Evolutionary conservation across 2,797 vertebrate genomes (phyloP).

Genomic region (Mus spretus): DNA sequence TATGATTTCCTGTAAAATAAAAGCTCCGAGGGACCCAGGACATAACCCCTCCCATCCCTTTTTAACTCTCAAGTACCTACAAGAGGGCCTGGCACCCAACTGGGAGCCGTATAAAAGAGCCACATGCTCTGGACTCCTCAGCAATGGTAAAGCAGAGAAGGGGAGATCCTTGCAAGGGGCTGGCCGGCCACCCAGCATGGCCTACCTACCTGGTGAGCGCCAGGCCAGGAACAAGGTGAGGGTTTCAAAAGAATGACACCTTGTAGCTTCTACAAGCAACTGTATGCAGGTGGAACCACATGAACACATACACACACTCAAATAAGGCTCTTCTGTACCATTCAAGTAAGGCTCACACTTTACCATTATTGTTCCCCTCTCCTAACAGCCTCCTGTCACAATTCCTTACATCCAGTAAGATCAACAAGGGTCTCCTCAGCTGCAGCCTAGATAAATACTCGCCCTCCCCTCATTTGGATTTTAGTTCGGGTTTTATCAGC

Average conservation of each 20-base stretch:
- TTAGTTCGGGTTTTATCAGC: not conserved
- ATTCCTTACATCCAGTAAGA: not conserved
- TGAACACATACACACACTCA: not conserved
- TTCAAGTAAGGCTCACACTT: slow-evolving; percentile 1
- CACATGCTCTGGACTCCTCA: not conserved
- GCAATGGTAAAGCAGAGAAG: not conserved
- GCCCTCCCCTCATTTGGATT: not conserved
- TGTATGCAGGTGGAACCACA: not conserved
- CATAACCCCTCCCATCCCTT: not conserved
- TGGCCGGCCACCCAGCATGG: not conserved
- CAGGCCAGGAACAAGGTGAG: not conserved
- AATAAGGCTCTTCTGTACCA: not conserved
- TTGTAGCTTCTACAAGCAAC: not conserved
- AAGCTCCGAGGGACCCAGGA: not conserved
- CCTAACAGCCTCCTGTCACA: not conserved
- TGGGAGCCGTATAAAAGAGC: not conserved
- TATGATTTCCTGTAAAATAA: slow-evolving; percentile 30
- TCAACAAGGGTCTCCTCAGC: slow-evolving; percentile 14
- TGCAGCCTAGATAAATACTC: not conserved
- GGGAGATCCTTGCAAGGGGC: not conserved
- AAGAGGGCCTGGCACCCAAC: not conserved
- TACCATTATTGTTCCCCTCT: not conserved
- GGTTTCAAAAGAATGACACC: not conserved
- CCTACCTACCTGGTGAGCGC: not conserved
- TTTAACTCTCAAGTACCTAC: not conserved